Base-by-base conservation (phyloP, 1,140 invertebrate genomes). In the Musca vetustissima region DNA sequence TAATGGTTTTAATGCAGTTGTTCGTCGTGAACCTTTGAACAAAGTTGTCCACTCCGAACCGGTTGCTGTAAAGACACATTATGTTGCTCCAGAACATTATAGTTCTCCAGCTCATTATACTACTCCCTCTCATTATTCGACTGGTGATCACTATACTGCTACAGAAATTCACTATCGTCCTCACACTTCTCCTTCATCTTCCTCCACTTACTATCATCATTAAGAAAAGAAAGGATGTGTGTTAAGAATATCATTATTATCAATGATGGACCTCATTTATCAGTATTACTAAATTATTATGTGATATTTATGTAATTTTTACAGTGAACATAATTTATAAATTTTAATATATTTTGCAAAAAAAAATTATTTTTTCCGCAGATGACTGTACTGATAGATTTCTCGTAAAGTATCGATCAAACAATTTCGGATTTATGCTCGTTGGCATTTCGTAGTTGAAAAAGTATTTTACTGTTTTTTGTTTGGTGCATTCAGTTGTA, bases 1-100 rank as follows among this genome's bases (percentile, higher is more conserved):
- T 67, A 84, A 84, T 49, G 84, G 84, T 69, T 85, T 84, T 74
- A 83, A 83, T 66, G 82, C 82, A 57, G 80, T 83, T 14, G 81
- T 83, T 8, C 78, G 75, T 15, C 76, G 81, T 61, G 74, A 81
- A 66, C 79, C 79, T 21, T 68, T 77, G 24, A 77, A 72, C 8
- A 76, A 75, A 70, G 64, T 61, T 24, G 43, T 53, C 13, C 24
- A 49, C 32, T 8, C 43, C 24, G 47, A 43, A 3, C 64, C 64
- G 2, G 61, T 49, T 49, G 36, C 61, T 53, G 19, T 22, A 7
- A 22, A 53, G 4, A 14, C 52, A 24, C 19, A 21, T 22, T 53
- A 53, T 24, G 9, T 68, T 72, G 11, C 4, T 65, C 74, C 2
- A 73, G 75, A 49, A 74, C 36, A 43, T 25, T 77, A 80, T 25